Evolutionary conservation across 2,113 vertebrate genomes (phyloP).

Genomic region (Myotis brandtii): DNA sequence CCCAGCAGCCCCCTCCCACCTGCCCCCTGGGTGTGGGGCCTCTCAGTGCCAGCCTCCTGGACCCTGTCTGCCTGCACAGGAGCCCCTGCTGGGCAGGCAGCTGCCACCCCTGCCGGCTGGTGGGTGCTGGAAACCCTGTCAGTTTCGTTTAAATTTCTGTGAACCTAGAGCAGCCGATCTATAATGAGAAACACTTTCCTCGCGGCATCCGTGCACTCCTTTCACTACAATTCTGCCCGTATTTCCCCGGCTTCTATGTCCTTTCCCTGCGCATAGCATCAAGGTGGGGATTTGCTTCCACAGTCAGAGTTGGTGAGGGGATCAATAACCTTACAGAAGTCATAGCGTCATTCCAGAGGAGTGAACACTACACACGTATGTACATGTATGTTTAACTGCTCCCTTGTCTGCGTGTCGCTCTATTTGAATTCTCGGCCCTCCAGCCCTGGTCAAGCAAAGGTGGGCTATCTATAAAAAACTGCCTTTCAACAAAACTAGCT

Average conservation of each 20-base stretch:
- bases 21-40: neutral
- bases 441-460: neutral
- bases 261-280: neutral
- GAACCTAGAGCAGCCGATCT: neutral
- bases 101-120: neutral
- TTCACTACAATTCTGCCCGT: too few species aligned
- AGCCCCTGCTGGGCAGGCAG: fast-evolving
- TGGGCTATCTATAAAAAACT: neutral
- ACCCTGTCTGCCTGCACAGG: neutral
- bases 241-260: neutral
- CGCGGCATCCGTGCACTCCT: neutral
- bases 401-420: fast-evolving
- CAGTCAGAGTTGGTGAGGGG: neutral
- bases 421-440: neutral
- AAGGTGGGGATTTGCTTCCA: neutral
- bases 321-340: neutral
- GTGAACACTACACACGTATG: fast-evolving
- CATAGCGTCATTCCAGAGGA: neutral
- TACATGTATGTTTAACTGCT: fast-evolving
- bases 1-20: neutral
- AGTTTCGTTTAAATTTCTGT: fast-evolving
- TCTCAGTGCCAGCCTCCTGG: neutral
- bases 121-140: fast-evolving
- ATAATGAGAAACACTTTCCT: neutral
- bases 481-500: neutral